Base-by-base conservation (phyloP, 2,888 invertebrate species). In the Dinocampus coccinellae region DNA sequence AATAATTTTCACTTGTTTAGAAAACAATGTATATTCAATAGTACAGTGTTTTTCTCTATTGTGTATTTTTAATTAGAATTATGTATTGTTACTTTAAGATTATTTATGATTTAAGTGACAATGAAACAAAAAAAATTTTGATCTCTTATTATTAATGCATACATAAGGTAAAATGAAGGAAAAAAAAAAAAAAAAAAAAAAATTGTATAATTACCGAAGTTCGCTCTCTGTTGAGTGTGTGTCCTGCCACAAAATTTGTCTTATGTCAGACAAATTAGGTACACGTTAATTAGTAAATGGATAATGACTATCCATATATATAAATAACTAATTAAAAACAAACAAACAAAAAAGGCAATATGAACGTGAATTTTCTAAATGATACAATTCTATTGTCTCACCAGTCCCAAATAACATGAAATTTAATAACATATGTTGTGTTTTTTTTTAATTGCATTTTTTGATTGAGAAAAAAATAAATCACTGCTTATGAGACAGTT, bases 401-500 rank as follows among this genome's bases (percentile, higher is more conserved):
- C 26, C 77, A 78, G 76, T 81, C 77, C 78, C 78, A 68, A 75
- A 74, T 76, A 7, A 77, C 76, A 72, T 79, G 76, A 78, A 78
- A 78, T 78, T 75, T 78, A 75, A 77, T 73, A 9, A 4, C 29
- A 4, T 29, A 4, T 4, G 16, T 10, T 57, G 16, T n/a, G 26
- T 57, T 26, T 33, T 34, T 58, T 58, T 57, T n/a, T 26, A 78
- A 80, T 79, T 80, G 79, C 77, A 78, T 79, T 78, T n/a, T 47
- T 79, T 79, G 79, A 80, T 78, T 80, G 79, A 81, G 75, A 66
- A 80, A 80, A 74, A 76, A 82, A 85, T 83, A 84, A 85, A 85
- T 81, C 77, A 80, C 85, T 84, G 85, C 84, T 85, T 85, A 80
- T 74, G 80, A 84, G 80, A 84, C 82, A 82, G 83, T 82, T 82